These are phyloP conservation scores for Drosophila setifemur DNA, from an alignment of 1,140 invertebrate genomes.

Conservation along the genomic window DNA sequence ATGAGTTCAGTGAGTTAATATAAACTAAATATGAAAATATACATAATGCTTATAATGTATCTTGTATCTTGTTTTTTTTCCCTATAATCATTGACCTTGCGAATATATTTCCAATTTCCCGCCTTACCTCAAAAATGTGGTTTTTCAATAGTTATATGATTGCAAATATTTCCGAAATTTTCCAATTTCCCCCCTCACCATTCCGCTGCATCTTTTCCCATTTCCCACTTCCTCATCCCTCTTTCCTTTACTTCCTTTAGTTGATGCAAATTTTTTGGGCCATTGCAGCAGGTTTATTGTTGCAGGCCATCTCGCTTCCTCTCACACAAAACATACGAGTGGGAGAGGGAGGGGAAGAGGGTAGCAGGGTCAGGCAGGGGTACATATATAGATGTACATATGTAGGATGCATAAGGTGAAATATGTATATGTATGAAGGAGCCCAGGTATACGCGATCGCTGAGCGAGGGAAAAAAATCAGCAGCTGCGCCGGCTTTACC, in stretches of 20 bases:
- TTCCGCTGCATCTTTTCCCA: conserved; percentile 10
- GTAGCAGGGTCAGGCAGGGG: too few relatives aligned
- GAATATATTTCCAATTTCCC: too few relatives aligned
- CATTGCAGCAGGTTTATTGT: conserved; percentile 37
- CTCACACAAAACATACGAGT: conserved; percentile 2
- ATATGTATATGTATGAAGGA: conserved; percentile 11
- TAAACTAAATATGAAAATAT: too few relatives aligned
- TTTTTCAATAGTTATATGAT: neutral
- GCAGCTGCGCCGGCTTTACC: conserved; percentile 18
- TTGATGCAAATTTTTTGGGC: conserved; percentile 36
- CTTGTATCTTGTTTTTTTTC: too few relatives aligned
- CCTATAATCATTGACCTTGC: too few relatives aligned
- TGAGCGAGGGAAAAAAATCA: conserved; percentile 13
- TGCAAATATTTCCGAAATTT: neutral
- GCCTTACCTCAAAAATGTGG: too few relatives aligned
- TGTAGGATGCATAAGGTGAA: too few relatives aligned
- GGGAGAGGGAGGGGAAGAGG: neutral
- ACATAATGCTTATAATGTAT: too few relatives aligned
- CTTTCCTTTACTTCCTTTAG: neutral
- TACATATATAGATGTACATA: too few relatives aligned
- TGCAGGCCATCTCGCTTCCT: conserved; percentile 10
- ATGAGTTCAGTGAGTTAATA: too few relatives aligned
- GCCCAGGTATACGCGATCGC: conserved; percentile 35
- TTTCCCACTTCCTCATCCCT: conserved; percentile 1
- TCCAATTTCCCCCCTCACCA: neutral